Percentiles rank a stretch among this genome's conserved stretches.
These are phyloP conservation scores for Takifugu flavidus DNA, from an alignment of 2,113 vertebrate genomes.

Conservation along the genomic window DNA sequence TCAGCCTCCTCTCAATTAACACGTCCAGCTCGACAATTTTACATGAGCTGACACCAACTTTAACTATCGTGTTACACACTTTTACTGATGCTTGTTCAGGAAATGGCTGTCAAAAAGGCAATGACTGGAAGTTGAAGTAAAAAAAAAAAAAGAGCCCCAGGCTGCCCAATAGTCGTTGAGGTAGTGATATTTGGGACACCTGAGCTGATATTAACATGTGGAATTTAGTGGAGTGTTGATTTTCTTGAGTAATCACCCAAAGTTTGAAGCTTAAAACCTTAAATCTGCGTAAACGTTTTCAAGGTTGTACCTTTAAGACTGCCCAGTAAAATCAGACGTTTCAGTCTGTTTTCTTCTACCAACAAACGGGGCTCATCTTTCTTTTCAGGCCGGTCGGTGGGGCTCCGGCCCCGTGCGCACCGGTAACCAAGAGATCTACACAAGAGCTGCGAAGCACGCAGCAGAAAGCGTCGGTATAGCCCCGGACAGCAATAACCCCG, in stretches of 20 bases:
- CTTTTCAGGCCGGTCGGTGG: conserved; percentile 38
- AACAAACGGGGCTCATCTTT: conserved; percentile 7
- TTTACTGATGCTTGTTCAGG: background rate
- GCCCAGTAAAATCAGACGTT: conserved; percentile 9
- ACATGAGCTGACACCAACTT: background rate
- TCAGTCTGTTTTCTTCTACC: background rate
- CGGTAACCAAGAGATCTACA: conserved; percentile 81
- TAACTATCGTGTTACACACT: conserved; percentile 2
- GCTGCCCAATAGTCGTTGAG: conserved; percentile 16
- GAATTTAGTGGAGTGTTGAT: too few relatives aligned
- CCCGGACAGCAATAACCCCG: conserved; percentile 70
- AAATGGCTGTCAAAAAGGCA: background rate
- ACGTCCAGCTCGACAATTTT: background rate
- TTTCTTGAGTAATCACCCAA: too few relatives aligned
- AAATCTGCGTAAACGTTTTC: too few relatives aligned
- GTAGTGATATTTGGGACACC: conserved; percentile 25
- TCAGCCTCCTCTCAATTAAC: conserved; percentile 22
- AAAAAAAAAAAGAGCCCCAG: conserved; percentile 25
- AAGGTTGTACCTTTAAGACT: background rate
- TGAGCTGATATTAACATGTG: background rate
- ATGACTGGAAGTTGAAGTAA: background rate
- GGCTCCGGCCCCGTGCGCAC: conserved; percentile 56
- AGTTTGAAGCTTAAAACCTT: too few relatives aligned
- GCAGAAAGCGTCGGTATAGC: conserved; percentile 69
- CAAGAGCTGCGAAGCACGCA: conserved; percentile 76